phyloP scores from a whole-genome alignment of 1,140 invertebrate species.

The Yoshiicerus persimilis region DNA sequence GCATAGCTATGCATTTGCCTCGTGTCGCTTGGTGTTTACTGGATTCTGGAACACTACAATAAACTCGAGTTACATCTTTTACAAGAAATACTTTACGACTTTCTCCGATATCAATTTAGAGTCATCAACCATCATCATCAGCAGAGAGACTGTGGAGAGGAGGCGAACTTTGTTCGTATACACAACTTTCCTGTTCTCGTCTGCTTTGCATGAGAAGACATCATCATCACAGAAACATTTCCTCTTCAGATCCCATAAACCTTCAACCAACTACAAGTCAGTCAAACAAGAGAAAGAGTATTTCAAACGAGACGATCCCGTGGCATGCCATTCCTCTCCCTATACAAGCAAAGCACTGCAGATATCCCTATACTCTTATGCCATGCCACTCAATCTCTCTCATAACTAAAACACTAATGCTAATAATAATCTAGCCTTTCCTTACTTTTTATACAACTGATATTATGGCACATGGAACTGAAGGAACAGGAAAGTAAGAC shows the following conservation, averaged over 20 bases:
- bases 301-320: background rate
- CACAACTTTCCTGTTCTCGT: background rate
- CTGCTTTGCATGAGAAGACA: constrained; percentile 27
- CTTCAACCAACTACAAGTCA: background rate
- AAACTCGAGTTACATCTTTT: background rate
- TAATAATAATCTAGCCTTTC: background rate
- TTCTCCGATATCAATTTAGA: constrained; percentile 26
- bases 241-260: constrained; percentile 16
- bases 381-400: background rate
- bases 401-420: background rate
- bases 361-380: background rate
- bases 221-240: constrained; percentile 24
- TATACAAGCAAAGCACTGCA: background rate
- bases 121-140: constrained; percentile 22
- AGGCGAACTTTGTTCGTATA: background rate
- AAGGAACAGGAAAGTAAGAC: background rate
- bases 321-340: background rate
- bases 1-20: background rate
- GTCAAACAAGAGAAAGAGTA: background rate
- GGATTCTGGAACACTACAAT: background rate
- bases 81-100: constrained; percentile 15
- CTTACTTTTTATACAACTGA: background rate
- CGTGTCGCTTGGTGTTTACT: background rate
- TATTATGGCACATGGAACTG: background rate
- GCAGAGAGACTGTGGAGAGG: background rate